Conservation (phyloP, 2,888 invertebrate species). For the Eudasyphora cyanicolor region DNA sequence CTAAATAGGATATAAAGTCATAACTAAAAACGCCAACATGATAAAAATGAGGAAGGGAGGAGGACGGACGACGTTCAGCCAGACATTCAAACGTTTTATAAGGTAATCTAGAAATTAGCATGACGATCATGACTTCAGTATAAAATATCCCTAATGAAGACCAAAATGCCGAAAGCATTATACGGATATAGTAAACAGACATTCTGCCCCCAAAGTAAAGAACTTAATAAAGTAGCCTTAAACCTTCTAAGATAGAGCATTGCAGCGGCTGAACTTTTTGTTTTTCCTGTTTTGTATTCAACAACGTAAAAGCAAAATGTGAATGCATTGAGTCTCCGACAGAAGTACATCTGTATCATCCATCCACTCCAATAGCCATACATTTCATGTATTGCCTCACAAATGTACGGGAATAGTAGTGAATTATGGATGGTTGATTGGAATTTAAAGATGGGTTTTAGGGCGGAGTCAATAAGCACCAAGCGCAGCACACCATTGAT, state of each 20-base stretch:
- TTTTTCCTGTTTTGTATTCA: conserved; percentile 59
- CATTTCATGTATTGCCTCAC: neutral
- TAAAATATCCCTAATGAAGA: conserved; percentile 2
- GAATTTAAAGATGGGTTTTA: conserved; percentile 59
- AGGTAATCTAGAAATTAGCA: conserved; percentile 43
- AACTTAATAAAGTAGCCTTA: conserved; percentile 8
- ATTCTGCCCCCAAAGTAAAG: neutral
- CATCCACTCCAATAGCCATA: neutral
- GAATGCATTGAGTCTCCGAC: neutral
- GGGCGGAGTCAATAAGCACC: conserved; percentile 66
- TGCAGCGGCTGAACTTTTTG: neutral
- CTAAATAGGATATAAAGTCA: conserved; percentile 8
- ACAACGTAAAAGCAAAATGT: conserved; percentile 45
- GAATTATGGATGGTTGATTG: conserved; percentile 43
- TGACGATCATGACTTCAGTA: conserved; percentile 34
- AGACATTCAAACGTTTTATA: neutral
- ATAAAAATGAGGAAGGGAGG: neutral
- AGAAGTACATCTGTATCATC: conserved; percentile 3
- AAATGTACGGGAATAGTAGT: conserved; percentile 10
- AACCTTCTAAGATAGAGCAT: neutral
- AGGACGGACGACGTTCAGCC: neutral
- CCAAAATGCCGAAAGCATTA: conserved; percentile 4
- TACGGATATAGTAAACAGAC: neutral
- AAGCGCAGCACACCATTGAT: no score
- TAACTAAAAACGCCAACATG: neutral